These are phyloP conservation scores for Delia radicum DNA, from an alignment of 1,140 invertebrate species.

Conservation along the genomic window DNA sequence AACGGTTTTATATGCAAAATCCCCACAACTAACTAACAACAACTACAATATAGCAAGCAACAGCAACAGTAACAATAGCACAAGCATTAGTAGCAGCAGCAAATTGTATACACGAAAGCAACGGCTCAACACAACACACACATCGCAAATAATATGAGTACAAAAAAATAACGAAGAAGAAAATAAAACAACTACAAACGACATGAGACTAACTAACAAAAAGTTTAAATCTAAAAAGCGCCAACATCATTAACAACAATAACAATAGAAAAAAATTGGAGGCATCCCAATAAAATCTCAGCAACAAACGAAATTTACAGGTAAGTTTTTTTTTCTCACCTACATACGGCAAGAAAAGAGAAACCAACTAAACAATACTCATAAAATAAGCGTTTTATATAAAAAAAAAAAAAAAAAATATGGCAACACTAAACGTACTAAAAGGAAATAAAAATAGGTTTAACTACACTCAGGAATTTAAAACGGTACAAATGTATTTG, in stretches of 20 bases:
- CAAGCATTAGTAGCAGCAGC: not conserved
- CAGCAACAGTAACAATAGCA: not conserved
- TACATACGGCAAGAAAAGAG: not conserved
- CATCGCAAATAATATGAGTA: not conserved
- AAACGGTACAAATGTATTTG: too few relatives aligned
- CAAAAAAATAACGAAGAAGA: not conserved
- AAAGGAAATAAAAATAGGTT: not conserved
- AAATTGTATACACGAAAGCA: not conserved
- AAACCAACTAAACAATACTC: too few relatives aligned
- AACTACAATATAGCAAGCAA: too few relatives aligned
- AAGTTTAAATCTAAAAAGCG: too few relatives aligned
- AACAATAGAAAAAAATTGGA: not conserved
- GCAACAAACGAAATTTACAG: not conserved
- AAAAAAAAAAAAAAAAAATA: not conserved
- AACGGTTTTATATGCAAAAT: conserved; percentile 29
- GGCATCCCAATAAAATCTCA: not conserved
- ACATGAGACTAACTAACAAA: not conserved
- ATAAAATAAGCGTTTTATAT: not conserved
- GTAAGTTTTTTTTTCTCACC: not conserved
- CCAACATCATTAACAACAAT: not conserved
- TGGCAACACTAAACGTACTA: not conserved
- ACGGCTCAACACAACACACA: not conserved
- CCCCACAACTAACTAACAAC: not conserved
- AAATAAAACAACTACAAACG: not conserved
- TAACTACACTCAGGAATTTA: too few relatives aligned